phyloP scores from a whole-genome alignment of 1,140 invertebrate species.

The Pachypeltis micranthus region DNA sequence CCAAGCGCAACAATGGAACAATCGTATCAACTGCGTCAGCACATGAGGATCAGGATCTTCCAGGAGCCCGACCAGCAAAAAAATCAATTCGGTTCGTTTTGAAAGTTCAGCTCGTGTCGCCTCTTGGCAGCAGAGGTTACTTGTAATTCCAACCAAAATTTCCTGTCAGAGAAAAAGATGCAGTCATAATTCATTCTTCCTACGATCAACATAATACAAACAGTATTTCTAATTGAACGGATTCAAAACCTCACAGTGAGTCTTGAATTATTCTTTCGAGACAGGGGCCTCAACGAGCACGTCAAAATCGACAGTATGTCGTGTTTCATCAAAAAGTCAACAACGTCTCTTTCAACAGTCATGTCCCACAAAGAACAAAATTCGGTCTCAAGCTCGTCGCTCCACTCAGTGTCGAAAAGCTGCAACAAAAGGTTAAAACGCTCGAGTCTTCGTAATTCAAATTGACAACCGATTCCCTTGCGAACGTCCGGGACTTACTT shows the following conservation, averaged over 20 bases:
- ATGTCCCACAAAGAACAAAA: constrained; percentile 67
- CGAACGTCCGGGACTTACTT: constrained; percentile 33
- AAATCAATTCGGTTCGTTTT: constrained; percentile 35
- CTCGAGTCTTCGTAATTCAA: no score
- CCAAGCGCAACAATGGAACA: constrained; percentile 44
- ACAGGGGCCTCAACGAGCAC: not conserved
- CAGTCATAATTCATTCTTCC: no score
- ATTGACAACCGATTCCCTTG: not conserved
- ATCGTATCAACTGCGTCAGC: constrained; percentile 51
- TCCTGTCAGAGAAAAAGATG: no score
- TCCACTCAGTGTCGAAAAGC: constrained; percentile 37
- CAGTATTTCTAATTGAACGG: no score
- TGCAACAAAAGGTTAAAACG: constrained; percentile 12
- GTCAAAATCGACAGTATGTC: constrained; percentile 46
- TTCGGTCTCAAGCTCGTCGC: constrained; percentile 48
- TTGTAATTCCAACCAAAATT: constrained; percentile 58
- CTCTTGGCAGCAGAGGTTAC: constrained; percentile 52
- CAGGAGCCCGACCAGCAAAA: constrained; percentile 42
- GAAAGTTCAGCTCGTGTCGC: constrained; percentile 37
- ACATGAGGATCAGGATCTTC: constrained; percentile 9
- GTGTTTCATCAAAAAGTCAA: constrained; percentile 49
- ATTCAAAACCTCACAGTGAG: constrained; percentile 42
- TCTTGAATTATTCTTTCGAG: constrained; percentile 36
- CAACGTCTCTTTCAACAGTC: constrained; percentile 56
- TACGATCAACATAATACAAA: no score